Percentiles rank a stretch among this genome's conserved stretches.
Conservation (phyloP, 2,888 invertebrate species). For the Shargacucullia verbasci region DNA sequence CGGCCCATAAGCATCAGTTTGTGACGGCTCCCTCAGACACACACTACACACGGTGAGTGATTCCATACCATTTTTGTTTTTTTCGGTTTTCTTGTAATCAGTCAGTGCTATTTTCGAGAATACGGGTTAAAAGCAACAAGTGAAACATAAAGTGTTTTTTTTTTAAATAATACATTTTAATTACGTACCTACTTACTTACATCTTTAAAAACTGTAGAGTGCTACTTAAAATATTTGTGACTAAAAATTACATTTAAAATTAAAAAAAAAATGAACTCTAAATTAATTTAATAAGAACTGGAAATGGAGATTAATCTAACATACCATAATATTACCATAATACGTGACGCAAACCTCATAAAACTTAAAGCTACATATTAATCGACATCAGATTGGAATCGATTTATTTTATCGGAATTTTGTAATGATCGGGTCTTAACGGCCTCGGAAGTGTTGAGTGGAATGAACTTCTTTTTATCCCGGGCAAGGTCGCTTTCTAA, state of each 20-base stretch:
- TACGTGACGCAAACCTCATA: slow-evolving; percentile 28
- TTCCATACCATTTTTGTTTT: slow-evolving; percentile 22
- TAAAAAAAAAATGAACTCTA: too few relatives aligned
- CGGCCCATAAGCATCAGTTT: slow-evolving; percentile 80
- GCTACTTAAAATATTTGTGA: too few relatives aligned
- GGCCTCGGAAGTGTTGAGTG: slow-evolving; percentile 66
- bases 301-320: slow-evolving; percentile 12
- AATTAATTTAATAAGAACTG: too few relatives aligned
- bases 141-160: neutral
- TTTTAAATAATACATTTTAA: neutral
- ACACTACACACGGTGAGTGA: slow-evolving; percentile 77
- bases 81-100: slow-evolving; percentile 18
- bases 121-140: neutral
- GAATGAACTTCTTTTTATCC: slow-evolving; percentile 77
- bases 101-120: slow-evolving; percentile 19
- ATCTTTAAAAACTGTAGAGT: too few relatives aligned
- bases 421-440: slow-evolving; percentile 45
- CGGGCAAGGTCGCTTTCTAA: slow-evolving; percentile 86
- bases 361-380: slow-evolving; percentile 7
- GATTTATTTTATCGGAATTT: slow-evolving; percentile 47
- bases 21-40: slow-evolving; percentile 75
- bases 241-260: neutral
- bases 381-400: slow-evolving; percentile 25
- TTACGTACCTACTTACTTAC: too few relatives aligned
- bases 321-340: slow-evolving; percentile 24